A percentile compares a stretch with the other conserved stretches of the same genome.
phyloP scores from a whole-genome alignment of 2,113 vertebrate genomes.

The Ailurus styani region DNA sequence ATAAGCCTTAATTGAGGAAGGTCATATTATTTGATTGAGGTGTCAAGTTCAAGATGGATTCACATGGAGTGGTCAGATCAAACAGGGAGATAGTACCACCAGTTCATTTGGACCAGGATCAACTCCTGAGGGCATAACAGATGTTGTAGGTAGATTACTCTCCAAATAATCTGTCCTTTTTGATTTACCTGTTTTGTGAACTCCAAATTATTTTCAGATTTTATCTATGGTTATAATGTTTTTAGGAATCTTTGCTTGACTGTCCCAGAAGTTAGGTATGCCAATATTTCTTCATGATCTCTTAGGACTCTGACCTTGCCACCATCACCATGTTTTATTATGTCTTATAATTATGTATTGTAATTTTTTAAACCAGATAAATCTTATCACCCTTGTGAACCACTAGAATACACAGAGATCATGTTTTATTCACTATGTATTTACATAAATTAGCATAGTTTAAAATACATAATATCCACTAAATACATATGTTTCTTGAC shows the following conservation, averaged over 20 bases:
- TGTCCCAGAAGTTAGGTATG: neutral
- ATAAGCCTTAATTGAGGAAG: neutral
- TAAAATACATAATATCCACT: neutral
- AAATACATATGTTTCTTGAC: neutral
- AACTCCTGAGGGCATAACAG: conserved; percentile 32
- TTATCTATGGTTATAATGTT: neutral
- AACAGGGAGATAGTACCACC: neutral
- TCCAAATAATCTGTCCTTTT: neutral
- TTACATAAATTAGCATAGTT: neutral
- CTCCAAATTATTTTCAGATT: neutral
- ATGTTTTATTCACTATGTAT: neutral
- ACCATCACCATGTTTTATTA: neutral
- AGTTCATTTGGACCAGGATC: conserved; percentile 26
- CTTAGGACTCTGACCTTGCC: neutral
- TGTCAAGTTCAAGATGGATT: neutral
- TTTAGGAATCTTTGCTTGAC: neutral
- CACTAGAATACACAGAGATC: neutral
- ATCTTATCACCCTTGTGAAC: neutral
- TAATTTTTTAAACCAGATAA: neutral
- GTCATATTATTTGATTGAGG: neutral
- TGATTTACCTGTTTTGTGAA: neutral
- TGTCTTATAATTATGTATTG: neutral
- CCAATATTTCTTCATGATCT: neutral
- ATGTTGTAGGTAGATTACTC: neutral
- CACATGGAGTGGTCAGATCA: conserved; percentile 7